Conservation (phyloP, 2,113 vertebrate genomes). For the Steatornis caripensis region DNA sequence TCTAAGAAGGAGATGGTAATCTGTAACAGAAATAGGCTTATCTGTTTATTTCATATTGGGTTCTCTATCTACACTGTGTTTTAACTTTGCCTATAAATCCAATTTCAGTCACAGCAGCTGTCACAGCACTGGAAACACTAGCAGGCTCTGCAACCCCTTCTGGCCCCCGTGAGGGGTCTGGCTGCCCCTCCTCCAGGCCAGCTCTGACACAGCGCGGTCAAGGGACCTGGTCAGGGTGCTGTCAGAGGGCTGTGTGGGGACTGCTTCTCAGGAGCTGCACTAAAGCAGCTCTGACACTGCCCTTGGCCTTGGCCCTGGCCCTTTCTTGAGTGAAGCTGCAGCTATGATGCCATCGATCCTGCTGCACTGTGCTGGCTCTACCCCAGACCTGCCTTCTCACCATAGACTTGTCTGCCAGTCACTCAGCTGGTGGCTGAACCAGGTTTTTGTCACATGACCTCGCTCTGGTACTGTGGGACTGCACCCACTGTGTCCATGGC, state of each 20-base stretch:
- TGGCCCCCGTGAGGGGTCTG: background rate
- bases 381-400: background rate
- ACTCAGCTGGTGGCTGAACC: background rate
- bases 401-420: background rate
- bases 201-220: accelerated
- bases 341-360: background rate
- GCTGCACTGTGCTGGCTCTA: background rate
- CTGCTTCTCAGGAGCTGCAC: background rate
- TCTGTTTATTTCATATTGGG: background rate
- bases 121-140: background rate
- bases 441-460: background rate
- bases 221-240: background rate
- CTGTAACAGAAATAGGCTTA: background rate
- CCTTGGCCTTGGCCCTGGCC: background rate
- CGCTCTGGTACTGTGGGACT: background rate
- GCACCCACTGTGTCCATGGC: background rate
- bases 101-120: background rate
- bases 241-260: accelerated
- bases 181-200: background rate
- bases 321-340: background rate
- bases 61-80: background rate
- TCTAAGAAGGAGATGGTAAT: background rate
- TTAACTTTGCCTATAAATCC: background rate
- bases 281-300: background rate
- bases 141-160: background rate